Percentiles rank a stretch among this genome's conserved stretches.
Conservation (phyloP, 2,113 vertebrate species). For the Helogale parvula region DNA sequence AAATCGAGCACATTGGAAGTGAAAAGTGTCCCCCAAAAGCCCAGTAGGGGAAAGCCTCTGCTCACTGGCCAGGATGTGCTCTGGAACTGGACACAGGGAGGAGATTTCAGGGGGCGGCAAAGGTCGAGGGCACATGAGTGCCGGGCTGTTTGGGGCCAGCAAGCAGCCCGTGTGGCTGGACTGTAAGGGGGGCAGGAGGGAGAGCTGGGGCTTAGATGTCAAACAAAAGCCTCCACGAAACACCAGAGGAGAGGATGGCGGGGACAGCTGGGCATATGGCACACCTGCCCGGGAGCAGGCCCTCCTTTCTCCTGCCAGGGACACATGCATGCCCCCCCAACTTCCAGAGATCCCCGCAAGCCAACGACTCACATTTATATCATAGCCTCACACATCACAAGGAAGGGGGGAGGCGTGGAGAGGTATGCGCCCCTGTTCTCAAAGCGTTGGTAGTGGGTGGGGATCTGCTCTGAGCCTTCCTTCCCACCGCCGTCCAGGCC, state of each 20-base stretch:
- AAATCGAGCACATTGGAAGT: background rate
- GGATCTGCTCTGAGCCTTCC: background rate
- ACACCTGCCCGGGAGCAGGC: background rate
- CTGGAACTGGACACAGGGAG: background rate
- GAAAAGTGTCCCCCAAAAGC: background rate
- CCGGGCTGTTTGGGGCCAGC: background rate
- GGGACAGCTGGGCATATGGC: accelerated
- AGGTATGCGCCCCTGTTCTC: background rate
- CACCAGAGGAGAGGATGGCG: background rate
- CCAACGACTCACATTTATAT: background rate
- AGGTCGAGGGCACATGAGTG: background rate
- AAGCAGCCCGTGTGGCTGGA: background rate
- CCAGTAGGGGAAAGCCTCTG: background rate
- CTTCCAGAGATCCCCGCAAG: background rate
- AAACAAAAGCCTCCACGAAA: background rate
- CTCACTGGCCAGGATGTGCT: too few relatives aligned
- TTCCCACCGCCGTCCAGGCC: background rate
- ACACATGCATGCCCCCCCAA: accelerated
- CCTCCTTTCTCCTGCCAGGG: background rate
- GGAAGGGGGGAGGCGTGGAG: background rate
- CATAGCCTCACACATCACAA: background rate
- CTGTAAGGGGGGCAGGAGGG: too few relatives aligned
- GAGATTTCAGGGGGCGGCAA: background rate
- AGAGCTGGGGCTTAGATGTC: background rate
- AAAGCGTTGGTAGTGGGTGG: background rate